These are phyloP conservation scores for Lepus townsendii DNA, from an alignment of 2,797 vertebrate genomes.

Conservation along the genomic window DNA sequence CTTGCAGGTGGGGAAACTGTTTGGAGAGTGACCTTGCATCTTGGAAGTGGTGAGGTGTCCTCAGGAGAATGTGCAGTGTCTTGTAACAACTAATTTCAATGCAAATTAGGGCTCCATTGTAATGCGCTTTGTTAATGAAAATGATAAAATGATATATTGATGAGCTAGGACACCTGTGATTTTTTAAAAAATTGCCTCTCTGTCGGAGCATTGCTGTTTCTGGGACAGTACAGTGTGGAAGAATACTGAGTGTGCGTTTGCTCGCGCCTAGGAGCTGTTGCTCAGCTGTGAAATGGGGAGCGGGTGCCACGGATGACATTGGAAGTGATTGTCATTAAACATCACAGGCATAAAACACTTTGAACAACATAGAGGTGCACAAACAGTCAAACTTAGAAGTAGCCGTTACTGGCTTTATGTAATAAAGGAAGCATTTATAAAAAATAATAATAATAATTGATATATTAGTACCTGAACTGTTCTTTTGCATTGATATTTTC, in stretches of 20 bases:
- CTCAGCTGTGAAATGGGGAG: constrained; percentile 19
- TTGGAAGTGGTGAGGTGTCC: constrained; percentile 58
- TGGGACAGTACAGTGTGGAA: background rate
- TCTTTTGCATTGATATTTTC: too few relatives aligned
- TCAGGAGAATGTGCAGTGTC: constrained; percentile 52
- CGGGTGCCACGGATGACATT: background rate
- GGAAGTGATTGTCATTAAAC: constrained; percentile 43
- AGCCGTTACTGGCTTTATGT: constrained; percentile 81
- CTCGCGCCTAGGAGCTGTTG: constrained; percentile 53
- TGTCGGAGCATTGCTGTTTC: constrained; percentile 57
- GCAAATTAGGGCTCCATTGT: constrained; percentile 57
- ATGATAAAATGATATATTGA: constrained; percentile 10
- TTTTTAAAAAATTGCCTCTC: constrained; percentile 31
- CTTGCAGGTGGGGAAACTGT: constrained; percentile 31
- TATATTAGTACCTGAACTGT: too few relatives aligned
- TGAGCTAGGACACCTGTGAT: background rate
- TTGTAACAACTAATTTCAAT: constrained; percentile 53
- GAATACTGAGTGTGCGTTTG: background rate
- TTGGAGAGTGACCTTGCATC: constrained; percentile 31
- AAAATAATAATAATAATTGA: too few relatives aligned
- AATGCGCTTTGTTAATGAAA: constrained; percentile 60
- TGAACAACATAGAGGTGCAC: constrained; percentile 70
- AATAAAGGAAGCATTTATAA: constrained; percentile 88
- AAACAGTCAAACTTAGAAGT: constrained; percentile 75
- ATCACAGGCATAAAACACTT: constrained; percentile 56